Percentiles rank a stretch among this genome's conserved stretches.
Conservation (phyloP, 2,113 vertebrate species). For the Mesembrinibis cayennensis region DNA sequence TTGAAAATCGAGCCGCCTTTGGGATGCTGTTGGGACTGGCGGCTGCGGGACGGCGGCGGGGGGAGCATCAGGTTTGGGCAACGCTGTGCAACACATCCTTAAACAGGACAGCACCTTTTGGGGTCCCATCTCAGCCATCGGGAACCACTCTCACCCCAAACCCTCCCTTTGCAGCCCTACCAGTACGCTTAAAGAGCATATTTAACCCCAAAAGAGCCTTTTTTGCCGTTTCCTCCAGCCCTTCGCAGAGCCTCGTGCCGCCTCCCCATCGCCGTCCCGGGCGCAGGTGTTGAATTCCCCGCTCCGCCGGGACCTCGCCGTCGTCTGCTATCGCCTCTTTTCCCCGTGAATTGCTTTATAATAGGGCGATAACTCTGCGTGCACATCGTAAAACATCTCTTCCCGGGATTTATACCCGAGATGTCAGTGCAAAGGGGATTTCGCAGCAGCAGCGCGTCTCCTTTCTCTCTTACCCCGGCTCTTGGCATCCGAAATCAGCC, state of each 20-base stretch:
- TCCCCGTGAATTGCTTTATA: not conserved
- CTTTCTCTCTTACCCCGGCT: not conserved
- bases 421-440: not conserved
- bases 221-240: not conserved
- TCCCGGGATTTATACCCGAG: not conserved
- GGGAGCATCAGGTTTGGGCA: not conserved
- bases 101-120: not conserved
- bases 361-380: accelerated
- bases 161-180: not conserved
- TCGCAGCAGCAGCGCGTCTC: not conserved
- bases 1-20: not conserved
- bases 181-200: accelerated
- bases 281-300: accelerated
- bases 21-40: not conserved
- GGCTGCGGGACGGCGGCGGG: accelerated
- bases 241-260: not conserved
- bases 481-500: not conserved
- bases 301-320: accelerated
- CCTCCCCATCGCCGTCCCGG: not conserved
- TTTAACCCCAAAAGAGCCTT: not conserved
- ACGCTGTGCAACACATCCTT: not conserved
- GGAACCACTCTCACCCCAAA: not conserved
- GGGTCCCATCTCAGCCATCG: not conserved
- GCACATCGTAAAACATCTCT: not conserved
- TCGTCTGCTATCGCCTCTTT: not conserved